These are phyloP conservation scores for Ridgeia piscesae DNA, from an alignment of 1,140 invertebrate species.

Conservation along the genomic window DNA sequence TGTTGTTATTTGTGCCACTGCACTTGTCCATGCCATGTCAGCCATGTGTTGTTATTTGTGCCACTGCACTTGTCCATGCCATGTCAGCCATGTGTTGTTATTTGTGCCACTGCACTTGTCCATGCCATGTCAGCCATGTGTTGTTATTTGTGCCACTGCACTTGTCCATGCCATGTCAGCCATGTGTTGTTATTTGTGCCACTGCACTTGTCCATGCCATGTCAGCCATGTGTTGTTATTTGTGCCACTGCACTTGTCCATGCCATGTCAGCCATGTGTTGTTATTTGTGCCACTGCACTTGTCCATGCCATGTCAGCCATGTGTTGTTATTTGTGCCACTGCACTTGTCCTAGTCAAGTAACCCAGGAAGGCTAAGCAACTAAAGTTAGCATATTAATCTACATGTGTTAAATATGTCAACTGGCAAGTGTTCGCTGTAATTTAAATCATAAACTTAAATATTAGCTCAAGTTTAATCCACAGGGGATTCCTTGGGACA, in stretches of 20 bases:
- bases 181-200: too few species aligned
- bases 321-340: background rate
- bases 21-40: background rate
- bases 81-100: background rate
- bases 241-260: background rate
- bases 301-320: background rate
- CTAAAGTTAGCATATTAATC: background rate
- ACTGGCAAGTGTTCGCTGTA: background rate
- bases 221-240: too few species aligned
- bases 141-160: background rate
- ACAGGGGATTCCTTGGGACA: too few species aligned
- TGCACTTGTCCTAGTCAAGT: background rate
- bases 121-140: background rate
- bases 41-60: too few species aligned
- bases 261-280: background rate
- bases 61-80: background rate
- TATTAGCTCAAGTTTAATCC: too few species aligned
- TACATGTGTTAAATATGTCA: background rate
- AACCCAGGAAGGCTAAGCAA: too few species aligned
- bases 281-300: background rate
- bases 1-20: background rate
- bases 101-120: background rate
- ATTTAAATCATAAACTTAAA: background rate
- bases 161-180: background rate
- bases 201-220: background rate